Conservation (phyloP, 2,888 invertebrate genomes). For the Chydorus sphaericus region DNA sequence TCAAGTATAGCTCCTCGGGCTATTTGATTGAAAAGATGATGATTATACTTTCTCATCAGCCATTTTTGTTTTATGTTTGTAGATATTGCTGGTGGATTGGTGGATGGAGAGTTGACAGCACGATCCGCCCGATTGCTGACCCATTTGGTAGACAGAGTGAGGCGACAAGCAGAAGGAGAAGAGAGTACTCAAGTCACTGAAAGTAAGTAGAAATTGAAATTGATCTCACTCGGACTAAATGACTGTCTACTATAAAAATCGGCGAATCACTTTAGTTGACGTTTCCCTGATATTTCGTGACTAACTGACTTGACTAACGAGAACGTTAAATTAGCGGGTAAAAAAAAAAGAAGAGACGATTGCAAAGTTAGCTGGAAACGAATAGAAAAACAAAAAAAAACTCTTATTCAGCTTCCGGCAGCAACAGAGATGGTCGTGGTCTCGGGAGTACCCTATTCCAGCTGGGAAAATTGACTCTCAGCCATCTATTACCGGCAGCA, state of each 20-base stretch:
- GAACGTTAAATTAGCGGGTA: no score
- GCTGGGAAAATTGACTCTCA: slow-evolving; percentile 4
- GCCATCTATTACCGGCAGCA: not conserved
- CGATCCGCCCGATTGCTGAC: not conserved
- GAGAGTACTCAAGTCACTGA: no score
- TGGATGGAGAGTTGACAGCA: no score
- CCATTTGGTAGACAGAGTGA: slow-evolving; percentile 1
- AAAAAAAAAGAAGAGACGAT: no score
- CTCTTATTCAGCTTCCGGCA: no score
- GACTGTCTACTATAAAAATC: no score
- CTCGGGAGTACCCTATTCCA: not conserved
- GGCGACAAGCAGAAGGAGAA: not conserved
- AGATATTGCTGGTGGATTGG: not conserved
- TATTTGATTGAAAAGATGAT: not conserved
- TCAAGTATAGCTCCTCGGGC: not conserved
- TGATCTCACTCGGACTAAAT: not conserved
- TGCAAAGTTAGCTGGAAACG: no score
- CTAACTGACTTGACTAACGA: no score
- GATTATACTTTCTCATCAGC: not conserved
- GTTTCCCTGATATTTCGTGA: no score
- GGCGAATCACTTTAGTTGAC: no score
- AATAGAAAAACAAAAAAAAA: no score
- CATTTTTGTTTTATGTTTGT: not conserved
- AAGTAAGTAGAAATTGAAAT: no score
- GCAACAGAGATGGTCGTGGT: not conserved